Conservation (phyloP, 2,113 vertebrate species). For the Pangasianodon gigas region DNA sequence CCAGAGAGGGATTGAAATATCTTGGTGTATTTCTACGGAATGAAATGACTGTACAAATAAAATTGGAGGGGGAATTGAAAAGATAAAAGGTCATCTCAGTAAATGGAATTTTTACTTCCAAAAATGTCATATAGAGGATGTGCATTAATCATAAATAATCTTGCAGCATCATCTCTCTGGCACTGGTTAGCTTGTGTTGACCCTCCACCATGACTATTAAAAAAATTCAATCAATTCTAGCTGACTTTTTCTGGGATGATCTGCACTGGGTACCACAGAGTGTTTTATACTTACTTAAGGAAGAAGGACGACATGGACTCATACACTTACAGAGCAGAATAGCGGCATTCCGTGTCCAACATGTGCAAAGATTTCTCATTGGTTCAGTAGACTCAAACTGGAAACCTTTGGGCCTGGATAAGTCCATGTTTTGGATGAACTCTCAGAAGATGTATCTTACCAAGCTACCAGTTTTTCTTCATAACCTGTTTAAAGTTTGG, state of each 20-base stretch:
- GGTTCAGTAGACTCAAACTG: not conserved
- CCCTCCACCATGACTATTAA: not conserved
- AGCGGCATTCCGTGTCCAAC: not conserved
- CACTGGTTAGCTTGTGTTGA: not conserved
- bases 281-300: not conserved
- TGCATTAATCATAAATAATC: not conserved
- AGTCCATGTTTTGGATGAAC: no score
- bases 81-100: not conserved
- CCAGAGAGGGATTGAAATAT: not conserved
- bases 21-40: not conserved
- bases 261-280: not conserved
- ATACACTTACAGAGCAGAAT: not conserved
- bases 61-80: not conserved
- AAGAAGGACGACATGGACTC: not conserved
- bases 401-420: no score
- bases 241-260: not conserved
- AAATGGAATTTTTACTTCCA: not conserved
- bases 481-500: no score
- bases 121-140: not conserved
- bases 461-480: no score
- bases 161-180: not conserved
- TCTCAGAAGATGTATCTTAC: no score
- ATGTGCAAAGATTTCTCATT: not conserved
- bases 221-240: not conserved
- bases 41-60: not conserved